Evolutionary conservation across 2,113 vertebrate genomes (phyloP), one percentile per base, ranked within the genome.

Genomic region (Agapornis roseicollis): DNA sequence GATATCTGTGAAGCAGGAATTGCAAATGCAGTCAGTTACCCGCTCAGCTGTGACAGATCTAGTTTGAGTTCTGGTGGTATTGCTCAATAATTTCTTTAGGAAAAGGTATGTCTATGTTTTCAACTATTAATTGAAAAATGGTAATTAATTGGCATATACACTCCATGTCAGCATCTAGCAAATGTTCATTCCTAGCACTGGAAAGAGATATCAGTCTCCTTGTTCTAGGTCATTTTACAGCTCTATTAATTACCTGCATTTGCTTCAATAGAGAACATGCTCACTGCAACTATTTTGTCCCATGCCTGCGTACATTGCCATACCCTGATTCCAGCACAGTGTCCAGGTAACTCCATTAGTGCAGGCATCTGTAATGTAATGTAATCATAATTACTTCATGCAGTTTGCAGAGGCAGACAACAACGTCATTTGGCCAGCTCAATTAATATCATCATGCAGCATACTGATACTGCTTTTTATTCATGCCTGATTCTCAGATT

Each of bases 91-190:
- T 92, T 95, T 89, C 73, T 78, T 89, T 37, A 86, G 89, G 95
- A 85, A n/a, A 77, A 93, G 61, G 46, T 73, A 87, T 58, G 80
- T 83, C 1, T n/a, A n/a, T n/a, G n/a, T n/a, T n/a, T n/a, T n/a
- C 76, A 93, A 94, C 60, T 68, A 93, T 93, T 90, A 95, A 94
- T 78, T 94, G 92, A 86, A 96, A 97, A 90, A 83, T 70, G 70
- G 65, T 88, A 94, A 85, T 97, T 94, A 95, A 93, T 87, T 96
- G 85, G 63, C 73, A 80, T 79, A 81, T 37, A 78, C 58, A 55
- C 56, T 91, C 85, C 71, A 58, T 83, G 89, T 97, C 79, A 60
- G 79, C 68, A 81, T 58, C 49, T 1, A 69, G 78, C 88, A 88
- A 93, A 89, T 85, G 27, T n/a, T 94, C 37, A 11, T 92, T 73